Evolutionary conservation across 2,113 vertebrate genomes (phyloP).

Genomic region (Erythrocebus patas): DNA sequence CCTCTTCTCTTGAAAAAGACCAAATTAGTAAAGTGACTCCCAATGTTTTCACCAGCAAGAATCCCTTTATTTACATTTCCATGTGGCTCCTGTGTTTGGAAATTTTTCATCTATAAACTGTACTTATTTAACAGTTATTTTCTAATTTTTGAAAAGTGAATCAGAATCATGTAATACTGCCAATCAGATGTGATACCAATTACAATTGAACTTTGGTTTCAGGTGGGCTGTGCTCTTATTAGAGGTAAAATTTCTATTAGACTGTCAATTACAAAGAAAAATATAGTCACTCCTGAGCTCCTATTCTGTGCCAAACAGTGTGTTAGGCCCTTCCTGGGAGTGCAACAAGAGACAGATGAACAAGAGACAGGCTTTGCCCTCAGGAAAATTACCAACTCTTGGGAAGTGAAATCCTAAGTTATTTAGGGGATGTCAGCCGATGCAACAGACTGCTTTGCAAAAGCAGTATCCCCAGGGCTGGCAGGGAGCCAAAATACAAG

Average conservation of each 20-base stretch:
- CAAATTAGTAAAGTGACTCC: not conserved
- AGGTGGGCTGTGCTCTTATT: not conserved
- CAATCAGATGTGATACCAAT: not conserved
- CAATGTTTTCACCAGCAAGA: not conserved
- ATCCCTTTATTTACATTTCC: not conserved
- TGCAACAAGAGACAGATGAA: not conserved
- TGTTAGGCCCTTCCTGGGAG: not conserved
- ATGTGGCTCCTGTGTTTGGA: not conserved
- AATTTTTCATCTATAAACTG: not conserved
- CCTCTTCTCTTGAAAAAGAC: not conserved
- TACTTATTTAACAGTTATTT: not conserved
- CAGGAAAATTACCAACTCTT: not conserved
- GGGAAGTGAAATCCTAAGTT: not conserved
- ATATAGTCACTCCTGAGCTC: not conserved
- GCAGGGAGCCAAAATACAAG: not conserved
- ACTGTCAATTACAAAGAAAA: not conserved
- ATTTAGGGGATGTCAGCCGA: not conserved
- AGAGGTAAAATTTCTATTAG: not conserved
- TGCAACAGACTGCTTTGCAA: not conserved
- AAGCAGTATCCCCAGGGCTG: not conserved
- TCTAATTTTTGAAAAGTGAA: not conserved
- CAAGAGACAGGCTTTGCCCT: not conserved
- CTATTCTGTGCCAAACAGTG: not conserved
- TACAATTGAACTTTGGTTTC: not conserved
- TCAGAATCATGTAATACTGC: not conserved